phyloP scores from a whole-genome alignment of 2,888 invertebrate species.

The Melieria picta region DNA sequence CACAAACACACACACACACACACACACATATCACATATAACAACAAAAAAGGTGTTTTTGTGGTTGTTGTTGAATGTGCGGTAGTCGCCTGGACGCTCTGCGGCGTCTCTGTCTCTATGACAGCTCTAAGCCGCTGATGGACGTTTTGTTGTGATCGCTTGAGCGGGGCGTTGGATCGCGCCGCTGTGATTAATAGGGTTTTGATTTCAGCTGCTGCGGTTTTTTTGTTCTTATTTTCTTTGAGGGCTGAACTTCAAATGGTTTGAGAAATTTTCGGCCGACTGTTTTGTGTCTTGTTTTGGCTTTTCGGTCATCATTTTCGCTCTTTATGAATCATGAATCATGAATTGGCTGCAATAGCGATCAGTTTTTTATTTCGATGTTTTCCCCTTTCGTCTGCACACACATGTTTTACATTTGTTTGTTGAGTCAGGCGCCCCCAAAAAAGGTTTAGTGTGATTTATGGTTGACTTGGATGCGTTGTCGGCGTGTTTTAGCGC shows the following conservation, averaged over 20 bases:
- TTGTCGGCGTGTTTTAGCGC: not conserved
- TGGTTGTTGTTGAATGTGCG: too few relatives aligned
- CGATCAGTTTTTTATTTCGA: too few relatives aligned
- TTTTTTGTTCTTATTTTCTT: not conserved
- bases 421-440: not conserved
- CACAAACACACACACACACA: not conserved
- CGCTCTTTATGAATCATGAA: too few relatives aligned
- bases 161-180: slow-evolving; percentile 1
- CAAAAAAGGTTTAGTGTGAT: not conserved
- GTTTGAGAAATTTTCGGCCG: too few relatives aligned
- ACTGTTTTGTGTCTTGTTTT: too few relatives aligned
- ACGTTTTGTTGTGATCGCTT: slow-evolving; percentile 16
- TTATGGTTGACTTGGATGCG: not conserved
- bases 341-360: too few relatives aligned
- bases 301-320: too few relatives aligned
- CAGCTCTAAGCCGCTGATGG: not conserved
- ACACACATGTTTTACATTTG: not conserved
- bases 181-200: not conserved
- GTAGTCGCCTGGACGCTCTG: not conserved
- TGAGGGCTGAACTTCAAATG: not conserved
- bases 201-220: not conserved
- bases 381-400: too few relatives aligned
- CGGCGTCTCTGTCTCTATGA: not conserved
- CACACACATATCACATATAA: too few relatives aligned
- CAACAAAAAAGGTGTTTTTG: not conserved